A percentile compares a stretch with the other conserved stretches of the same genome.
Conservation (phyloP, 2,797 vertebrate species). For the Salmo trutta region DNA sequence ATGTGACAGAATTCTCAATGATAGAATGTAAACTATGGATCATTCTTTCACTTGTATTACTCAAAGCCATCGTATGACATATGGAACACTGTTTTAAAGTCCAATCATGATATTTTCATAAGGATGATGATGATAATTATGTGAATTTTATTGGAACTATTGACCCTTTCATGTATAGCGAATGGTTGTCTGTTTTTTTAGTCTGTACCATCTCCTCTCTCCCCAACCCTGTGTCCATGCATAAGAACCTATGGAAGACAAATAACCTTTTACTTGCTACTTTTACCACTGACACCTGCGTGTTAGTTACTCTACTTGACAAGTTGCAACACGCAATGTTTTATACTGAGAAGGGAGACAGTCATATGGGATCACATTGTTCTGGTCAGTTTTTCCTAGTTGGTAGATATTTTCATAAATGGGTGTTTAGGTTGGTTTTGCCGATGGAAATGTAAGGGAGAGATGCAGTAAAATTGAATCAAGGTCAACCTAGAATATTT, state of each 20-base stretch:
- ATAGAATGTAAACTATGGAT: constrained; percentile 58
- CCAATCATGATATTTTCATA: constrained; percentile 50
- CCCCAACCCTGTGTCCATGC: neutral
- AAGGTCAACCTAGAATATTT: neutral
- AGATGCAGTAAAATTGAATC: neutral
- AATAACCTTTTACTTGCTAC: constrained; percentile 47
- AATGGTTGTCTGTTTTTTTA: constrained; percentile 56
- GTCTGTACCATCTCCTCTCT: constrained; percentile 1
- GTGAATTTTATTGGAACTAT: constrained; percentile 50
- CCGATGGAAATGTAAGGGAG: constrained; percentile 62
- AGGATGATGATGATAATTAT: constrained; percentile 33
- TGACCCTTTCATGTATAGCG: constrained; percentile 52
- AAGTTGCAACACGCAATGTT: constrained; percentile 3
- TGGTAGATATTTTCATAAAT: constrained; percentile 71
- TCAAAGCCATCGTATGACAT: constrained; percentile 39
- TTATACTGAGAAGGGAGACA: constrained; percentile 11
- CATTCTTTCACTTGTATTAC: constrained; percentile 13
- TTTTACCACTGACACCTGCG: constrained; percentile 36
- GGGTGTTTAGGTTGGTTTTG: constrained; percentile 80
- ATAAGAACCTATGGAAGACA: constrained; percentile 32
- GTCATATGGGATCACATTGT: constrained; percentile 20
- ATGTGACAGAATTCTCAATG: constrained; percentile 12
- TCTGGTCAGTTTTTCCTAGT: constrained; percentile 38
- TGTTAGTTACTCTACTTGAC: constrained; percentile 46
- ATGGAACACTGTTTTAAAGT: constrained; percentile 33